These are phyloP conservation scores for Geococcyx californianus DNA, from an alignment of 2,113 vertebrate genomes.

Conservation along the genomic window DNA sequence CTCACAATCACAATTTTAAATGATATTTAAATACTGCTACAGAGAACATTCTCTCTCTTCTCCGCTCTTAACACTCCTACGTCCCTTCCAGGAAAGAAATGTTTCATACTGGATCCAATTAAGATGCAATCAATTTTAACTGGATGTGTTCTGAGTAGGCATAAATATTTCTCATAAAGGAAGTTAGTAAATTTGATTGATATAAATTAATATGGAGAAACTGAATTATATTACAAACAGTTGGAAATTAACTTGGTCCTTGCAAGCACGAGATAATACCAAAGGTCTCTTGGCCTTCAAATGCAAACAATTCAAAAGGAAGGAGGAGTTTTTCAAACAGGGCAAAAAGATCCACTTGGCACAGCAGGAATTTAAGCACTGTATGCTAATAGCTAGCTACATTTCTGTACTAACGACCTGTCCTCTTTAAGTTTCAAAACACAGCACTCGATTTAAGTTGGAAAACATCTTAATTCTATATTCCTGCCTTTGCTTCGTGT, in stretches of 20 bases:
- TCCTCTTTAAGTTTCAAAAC: neutral
- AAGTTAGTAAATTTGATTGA: conserved; percentile 26
- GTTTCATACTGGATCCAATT: conserved; percentile 3
- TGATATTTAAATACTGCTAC: neutral
- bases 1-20: neutral
- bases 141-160: neutral
- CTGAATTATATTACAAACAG: neutral
- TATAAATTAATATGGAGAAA: neutral
- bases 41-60: neutral
- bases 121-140: conserved; percentile 31
- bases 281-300: neutral
- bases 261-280: neutral
- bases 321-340: neutral
- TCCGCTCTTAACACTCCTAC: neutral
- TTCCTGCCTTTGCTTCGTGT: neutral
- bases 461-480: neutral
- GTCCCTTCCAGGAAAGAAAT: neutral
- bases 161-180: conserved; percentile 48
- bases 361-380: neutral
- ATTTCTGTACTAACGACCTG: neutral
- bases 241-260: conserved; percentile 3
- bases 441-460: neutral
- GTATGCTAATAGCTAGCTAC: neutral
- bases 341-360: neutral
- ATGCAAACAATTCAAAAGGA: neutral